Conservation (phyloP, 2,797 vertebrate species). For the Sphaeramia orbicularis region DNA sequence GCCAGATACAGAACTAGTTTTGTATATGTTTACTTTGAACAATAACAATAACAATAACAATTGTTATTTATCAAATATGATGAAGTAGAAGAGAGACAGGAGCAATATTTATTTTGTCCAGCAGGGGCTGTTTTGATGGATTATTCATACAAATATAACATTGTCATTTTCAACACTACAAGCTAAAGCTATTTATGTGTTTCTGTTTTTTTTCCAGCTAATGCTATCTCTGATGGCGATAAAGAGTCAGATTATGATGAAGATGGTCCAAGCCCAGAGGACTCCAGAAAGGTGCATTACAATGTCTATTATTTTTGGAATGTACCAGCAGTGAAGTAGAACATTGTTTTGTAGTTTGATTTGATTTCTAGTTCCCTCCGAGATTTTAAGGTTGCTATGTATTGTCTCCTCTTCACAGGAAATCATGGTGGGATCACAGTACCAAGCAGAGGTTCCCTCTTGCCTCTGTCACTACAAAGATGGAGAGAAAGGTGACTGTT, state of each 20-base stretch:
- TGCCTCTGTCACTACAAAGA: conserved; percentile 88
- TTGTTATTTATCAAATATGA: too few relatives aligned
- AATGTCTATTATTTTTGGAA: conserved; percentile 4
- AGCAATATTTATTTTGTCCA: too few relatives aligned
- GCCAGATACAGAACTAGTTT: too few relatives aligned
- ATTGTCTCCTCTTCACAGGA: conserved; percentile 83
- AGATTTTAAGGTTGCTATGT: neutral
- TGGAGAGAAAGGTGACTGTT: conserved; percentile 86
- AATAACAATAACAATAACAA: too few relatives aligned
- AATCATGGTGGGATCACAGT: conserved; percentile 96
- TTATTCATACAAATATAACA: too few relatives aligned
- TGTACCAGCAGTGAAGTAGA: too few relatives aligned
- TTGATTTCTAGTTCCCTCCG: too few relatives aligned
- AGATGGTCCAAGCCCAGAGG: conserved; percentile 93
- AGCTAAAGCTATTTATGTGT: conserved; percentile 8
- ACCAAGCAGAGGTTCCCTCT: conserved; percentile 96
- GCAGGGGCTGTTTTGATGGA: too few relatives aligned
- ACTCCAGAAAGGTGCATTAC: conserved; percentile 92
- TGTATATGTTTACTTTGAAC: too few relatives aligned
- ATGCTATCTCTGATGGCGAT: conserved; percentile 93
- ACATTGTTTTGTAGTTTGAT: too few relatives aligned
- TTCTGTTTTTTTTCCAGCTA: conserved; percentile 84
- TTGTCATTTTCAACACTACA: too few relatives aligned
- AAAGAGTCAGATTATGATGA: conserved; percentile 96
- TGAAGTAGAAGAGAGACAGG: too few relatives aligned